Evolutionary conservation across 2,113 vertebrate genomes (phyloP).

Genomic region (Amazona vittata): DNA sequence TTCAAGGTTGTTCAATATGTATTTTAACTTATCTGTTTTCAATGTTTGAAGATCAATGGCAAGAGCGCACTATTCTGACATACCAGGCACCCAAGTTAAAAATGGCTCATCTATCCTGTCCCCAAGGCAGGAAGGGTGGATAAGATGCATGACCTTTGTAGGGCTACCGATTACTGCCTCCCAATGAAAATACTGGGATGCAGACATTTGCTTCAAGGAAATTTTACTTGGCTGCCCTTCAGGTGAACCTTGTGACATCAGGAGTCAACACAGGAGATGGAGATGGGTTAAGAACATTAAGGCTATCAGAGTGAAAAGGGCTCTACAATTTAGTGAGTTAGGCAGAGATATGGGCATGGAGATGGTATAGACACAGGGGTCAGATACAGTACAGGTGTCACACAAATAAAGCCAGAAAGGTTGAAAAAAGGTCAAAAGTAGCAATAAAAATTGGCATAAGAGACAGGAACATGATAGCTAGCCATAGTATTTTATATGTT

Average conservation of each 20-base stretch:
- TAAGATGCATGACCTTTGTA: conserved; percentile 37
- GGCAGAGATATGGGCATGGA: conserved; percentile 7
- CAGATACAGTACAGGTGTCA: conserved; percentile 48
- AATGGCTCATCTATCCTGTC: conserved; percentile 37
- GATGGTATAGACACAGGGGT: conserved; percentile 31
- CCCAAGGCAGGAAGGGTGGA: conserved; percentile 27
- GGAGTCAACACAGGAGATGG: background rate
- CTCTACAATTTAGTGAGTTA: conserved; percentile 12
- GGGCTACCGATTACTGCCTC: background rate
- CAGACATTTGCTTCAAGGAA: conserved; percentile 48
- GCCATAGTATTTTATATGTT: background rate
- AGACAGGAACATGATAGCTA: conserved; percentile 53
- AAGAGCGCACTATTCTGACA: background rate
- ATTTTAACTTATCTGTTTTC: background rate
- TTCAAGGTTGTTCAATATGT: background rate
- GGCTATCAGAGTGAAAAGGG: conserved; percentile 34
- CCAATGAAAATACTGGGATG: background rate
- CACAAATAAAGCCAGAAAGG: conserved; percentile 47
- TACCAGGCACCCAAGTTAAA: background rate
- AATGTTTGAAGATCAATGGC: background rate
- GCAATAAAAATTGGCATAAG: conserved; percentile 50
- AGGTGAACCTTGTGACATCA: conserved; percentile 46
- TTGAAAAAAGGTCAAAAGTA: conserved; percentile 55
- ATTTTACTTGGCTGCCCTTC: conserved; percentile 54
- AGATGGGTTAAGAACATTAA: background rate